These are phyloP conservation scores for Takifugu flavidus DNA, from an alignment of 2,113 vertebrate genomes.

Conservation along the genomic window DNA sequence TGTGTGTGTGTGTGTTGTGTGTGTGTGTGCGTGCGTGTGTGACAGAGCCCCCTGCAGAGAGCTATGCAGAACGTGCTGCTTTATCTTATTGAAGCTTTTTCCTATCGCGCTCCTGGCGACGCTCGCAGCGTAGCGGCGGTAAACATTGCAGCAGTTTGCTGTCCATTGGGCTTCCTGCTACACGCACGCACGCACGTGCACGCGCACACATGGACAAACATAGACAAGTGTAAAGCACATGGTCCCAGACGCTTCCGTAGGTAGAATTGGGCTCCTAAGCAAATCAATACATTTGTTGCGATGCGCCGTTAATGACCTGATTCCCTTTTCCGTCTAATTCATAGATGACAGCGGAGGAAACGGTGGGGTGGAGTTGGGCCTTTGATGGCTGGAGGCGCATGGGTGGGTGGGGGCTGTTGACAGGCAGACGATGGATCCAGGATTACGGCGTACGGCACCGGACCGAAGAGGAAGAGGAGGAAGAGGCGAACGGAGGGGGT, in stretches of 20 bases:
- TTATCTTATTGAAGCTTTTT: constrained; percentile 64
- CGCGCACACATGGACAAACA: constrained; percentile 11
- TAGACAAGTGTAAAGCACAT: neutral
- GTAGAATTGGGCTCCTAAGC: neutral
- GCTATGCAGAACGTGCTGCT: constrained; percentile 52
- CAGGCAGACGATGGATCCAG: constrained; percentile 19
- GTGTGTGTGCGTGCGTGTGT: constrained; percentile 13
- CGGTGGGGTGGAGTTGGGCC: constrained; percentile 30
- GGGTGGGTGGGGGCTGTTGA: constrained; percentile 31
- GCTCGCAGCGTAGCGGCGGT: constrained; percentile 27
- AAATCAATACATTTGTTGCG: neutral
- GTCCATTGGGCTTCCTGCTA: constrained; percentile 30
- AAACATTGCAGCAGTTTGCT: constrained; percentile 53
- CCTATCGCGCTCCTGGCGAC: constrained; percentile 53
- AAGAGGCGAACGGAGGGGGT: constrained; percentile 58
- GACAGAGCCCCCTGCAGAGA: constrained; percentile 59
- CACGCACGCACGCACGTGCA: constrained; percentile 20
- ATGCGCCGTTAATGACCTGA: neutral
- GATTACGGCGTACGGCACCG: too few species aligned
- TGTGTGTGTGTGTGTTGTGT: constrained; percentile 14
- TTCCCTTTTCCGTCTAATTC: constrained; percentile 1
- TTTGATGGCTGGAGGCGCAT: constrained; percentile 18
- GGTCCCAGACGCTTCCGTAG: neutral
- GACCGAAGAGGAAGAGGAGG: constrained; percentile 38
- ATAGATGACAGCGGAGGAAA: constrained; percentile 65